phyloP scores from a whole-genome alignment of 2,888 invertebrate genomes.

The Microctonus aethiopoides region DNA sequence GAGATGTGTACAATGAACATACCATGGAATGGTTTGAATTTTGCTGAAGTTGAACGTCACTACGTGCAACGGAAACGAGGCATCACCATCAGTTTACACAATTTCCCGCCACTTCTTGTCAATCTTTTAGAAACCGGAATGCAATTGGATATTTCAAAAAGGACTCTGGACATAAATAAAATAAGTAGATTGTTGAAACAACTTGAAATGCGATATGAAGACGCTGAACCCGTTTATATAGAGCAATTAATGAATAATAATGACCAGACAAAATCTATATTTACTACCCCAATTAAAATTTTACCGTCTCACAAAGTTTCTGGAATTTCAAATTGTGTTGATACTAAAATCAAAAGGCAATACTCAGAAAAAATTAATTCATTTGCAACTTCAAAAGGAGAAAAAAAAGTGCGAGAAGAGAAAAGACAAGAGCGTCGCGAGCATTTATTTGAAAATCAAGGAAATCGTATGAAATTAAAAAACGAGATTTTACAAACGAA shows the following conservation, averaged over 20 bases:
- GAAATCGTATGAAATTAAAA: background rate
- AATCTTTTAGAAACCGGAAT: slow-evolving; percentile 55
- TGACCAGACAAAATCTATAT: background rate
- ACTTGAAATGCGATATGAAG: slow-evolving; percentile 56
- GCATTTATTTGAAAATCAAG: background rate
- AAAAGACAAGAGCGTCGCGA: background rate
- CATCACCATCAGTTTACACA: slow-evolving; percentile 47
- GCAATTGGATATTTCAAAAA: slow-evolving; percentile 51
- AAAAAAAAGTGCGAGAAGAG: background rate
- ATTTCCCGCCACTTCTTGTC: slow-evolving; percentile 53
- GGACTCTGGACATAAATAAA: slow-evolving; percentile 55
- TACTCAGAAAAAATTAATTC: background rate
- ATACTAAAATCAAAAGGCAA: slow-evolving; percentile 26
- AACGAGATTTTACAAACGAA: background rate
- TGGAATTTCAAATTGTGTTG: background rate
- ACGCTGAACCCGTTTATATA: slow-evolving; percentile 47
- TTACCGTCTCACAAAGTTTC: slow-evolving; percentile 23
- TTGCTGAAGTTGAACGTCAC: slow-evolving; percentile 51
- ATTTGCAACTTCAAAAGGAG: background rate
- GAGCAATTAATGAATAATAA: slow-evolving; percentile 46
- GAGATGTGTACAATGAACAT: slow-evolving; percentile 57
- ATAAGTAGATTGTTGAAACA: slow-evolving; percentile 54
- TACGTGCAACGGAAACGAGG: slow-evolving; percentile 49
- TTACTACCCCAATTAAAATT: background rate
- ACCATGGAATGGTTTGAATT: slow-evolving; percentile 53